Conservation (phyloP, 2,113 vertebrate species). For the Prinia subflava region DNA sequence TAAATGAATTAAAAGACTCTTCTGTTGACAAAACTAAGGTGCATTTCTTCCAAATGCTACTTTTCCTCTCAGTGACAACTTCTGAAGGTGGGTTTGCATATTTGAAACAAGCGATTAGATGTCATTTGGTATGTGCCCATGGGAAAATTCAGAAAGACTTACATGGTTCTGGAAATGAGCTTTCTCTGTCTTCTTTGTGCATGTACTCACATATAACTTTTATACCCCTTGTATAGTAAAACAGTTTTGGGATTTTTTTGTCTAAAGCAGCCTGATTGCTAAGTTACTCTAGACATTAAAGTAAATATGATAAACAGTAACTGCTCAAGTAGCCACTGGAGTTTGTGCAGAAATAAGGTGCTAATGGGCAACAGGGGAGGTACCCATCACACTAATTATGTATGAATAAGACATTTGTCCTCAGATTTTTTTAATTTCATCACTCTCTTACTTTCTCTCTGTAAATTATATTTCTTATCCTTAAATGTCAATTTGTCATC, state of each 20-base stretch:
- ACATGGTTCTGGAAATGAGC: slow-evolving; percentile 11
- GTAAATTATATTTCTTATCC: not conserved
- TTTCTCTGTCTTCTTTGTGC: not conserved
- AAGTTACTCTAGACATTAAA: slow-evolving; percentile 45
- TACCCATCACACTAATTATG: slow-evolving; percentile 54
- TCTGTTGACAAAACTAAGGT: not conserved
- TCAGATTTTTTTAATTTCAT: slow-evolving; percentile 27
- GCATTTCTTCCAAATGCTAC: not conserved
- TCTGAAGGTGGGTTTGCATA: not conserved
- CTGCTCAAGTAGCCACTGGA: slow-evolving; percentile 50
- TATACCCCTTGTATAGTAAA: slow-evolving; percentile 21
- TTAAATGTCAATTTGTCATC: slow-evolving; percentile 54
- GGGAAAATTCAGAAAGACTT: not conserved
- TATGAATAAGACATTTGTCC: slow-evolving; percentile 54
- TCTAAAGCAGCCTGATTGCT: slow-evolving; percentile 49
- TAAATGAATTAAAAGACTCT: not conserved
- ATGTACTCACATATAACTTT: not conserved
- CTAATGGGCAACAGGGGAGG: slow-evolving; percentile 49
- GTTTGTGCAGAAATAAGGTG: slow-evolving; percentile 57
- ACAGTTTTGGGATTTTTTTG: not conserved
- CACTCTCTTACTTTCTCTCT: slow-evolving; percentile 16
- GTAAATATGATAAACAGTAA: slow-evolving; percentile 48
- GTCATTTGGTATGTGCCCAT: not conserved
- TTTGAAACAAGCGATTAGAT: not conserved
- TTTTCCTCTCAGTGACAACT: not conserved